phyloP scores from a whole-genome alignment of 2,888 invertebrate species.

The Miltochrista miniata region DNA sequence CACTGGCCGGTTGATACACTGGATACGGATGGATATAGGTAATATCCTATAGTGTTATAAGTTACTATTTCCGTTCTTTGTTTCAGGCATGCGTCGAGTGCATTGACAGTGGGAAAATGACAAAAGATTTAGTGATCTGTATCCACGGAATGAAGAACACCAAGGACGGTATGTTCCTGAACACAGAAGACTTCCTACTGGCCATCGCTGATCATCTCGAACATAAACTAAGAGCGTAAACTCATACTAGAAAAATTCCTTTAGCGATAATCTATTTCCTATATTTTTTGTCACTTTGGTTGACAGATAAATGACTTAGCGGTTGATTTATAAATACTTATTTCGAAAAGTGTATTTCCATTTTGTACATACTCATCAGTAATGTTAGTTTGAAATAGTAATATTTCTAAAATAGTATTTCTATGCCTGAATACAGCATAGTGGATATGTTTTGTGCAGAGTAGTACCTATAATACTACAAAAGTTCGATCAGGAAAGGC shows the following conservation, averaged over 20 bases:
- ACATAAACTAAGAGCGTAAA: conserved; percentile 66
- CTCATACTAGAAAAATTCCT: neutral
- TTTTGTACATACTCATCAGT: neutral
- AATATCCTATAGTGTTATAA: no score
- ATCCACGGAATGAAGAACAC: conserved; percentile 93
- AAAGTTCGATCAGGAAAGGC: no score
- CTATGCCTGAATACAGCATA: neutral
- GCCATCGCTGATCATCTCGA: conserved; percentile 91
- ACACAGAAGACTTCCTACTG: conserved; percentile 93
- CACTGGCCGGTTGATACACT: no score
- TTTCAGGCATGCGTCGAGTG: conserved; percentile 90
- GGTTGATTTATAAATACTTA: conserved; percentile 7
- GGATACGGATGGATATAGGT: no score
- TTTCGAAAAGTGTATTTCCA: conserved; percentile 2
- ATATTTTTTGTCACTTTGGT: neutral
- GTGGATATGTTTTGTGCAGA: neutral
- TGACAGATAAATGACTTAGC: conserved; percentile 2
- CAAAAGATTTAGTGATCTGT: conserved; percentile 94
- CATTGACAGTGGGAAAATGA: conserved; percentile 92
- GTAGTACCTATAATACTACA: neutral
- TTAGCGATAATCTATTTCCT: neutral
- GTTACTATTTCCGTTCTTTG: conserved; percentile 11
- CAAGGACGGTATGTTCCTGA: conserved; percentile 91
- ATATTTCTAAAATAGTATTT: neutral
- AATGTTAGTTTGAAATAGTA: neutral